Conservation (phyloP, 2,797 vertebrate species). For the Danio albolineatus region DNA sequence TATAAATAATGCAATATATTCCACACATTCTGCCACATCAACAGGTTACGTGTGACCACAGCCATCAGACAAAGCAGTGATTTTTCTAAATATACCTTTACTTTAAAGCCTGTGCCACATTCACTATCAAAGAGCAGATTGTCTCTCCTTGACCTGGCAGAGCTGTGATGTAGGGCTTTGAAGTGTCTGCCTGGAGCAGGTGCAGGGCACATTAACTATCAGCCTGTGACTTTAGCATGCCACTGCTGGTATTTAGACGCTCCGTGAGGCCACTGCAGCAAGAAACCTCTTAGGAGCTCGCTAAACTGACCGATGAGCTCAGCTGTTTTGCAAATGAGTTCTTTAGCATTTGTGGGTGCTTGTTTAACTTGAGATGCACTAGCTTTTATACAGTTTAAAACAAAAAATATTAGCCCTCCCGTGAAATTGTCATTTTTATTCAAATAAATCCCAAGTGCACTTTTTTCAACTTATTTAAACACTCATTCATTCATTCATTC, state of each 20-base stretch:
- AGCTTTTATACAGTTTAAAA: too few relatives aligned
- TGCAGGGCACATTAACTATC: slow-evolving; percentile 33
- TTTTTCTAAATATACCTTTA: slow-evolving; percentile 71
- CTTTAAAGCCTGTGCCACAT: slow-evolving; percentile 65
- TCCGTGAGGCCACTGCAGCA: background rate
- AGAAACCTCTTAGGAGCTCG: slow-evolving; percentile 1
- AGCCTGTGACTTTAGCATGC: slow-evolving; percentile 27
- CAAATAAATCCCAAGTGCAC: too few relatives aligned
- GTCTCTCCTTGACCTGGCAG: slow-evolving; percentile 67
- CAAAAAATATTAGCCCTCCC: too few relatives aligned
- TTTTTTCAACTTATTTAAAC: too few relatives aligned
- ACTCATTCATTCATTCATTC: too few relatives aligned
- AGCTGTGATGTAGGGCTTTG: slow-evolving; percentile 65
- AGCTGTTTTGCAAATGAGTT: background rate
- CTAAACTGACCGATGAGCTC: background rate
- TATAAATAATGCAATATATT: slow-evolving; percentile 1
- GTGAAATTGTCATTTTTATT: too few relatives aligned
- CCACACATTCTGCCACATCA: slow-evolving; percentile 25
- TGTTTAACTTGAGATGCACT: background rate
- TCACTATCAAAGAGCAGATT: slow-evolving; percentile 48
- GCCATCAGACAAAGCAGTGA: slow-evolving; percentile 57
- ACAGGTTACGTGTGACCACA: slow-evolving; percentile 61
- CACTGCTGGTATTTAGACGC: slow-evolving; percentile 45
- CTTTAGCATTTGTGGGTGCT: background rate
- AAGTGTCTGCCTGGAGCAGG: slow-evolving; percentile 59